A percentile compares a stretch with the other conserved stretches of the same genome.
Evolutionary conservation across 1,140 invertebrate genomes (phyloP).

Genomic region (Danaus melanippus): DNA sequence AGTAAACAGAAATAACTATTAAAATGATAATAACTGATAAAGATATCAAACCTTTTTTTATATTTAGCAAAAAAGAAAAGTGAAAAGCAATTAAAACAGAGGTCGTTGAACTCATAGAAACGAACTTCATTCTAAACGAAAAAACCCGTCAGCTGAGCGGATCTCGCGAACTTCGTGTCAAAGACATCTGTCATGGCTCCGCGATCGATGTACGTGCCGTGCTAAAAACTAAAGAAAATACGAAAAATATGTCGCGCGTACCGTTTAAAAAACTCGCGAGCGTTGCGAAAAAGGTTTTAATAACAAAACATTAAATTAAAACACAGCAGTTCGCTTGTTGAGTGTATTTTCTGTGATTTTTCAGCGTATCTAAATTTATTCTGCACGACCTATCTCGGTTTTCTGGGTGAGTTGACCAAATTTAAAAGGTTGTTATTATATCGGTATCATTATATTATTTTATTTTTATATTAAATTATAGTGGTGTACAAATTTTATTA

Average conservation of each 20-base stretch:
- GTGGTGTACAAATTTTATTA: conserved; percentile 24
- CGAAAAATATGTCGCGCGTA: conserved; percentile 55
- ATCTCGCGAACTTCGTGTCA: conserved; percentile 50
- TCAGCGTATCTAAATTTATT: conserved; percentile 65
- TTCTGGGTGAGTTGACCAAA: conserved; percentile 56
- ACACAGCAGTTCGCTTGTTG: conserved; percentile 30
- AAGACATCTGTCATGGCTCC: conserved; percentile 63
- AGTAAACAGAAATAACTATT: no score
- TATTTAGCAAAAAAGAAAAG: conserved; percentile 4
- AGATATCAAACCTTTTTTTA: conserved; percentile 1
- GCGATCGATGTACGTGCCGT: conserved; percentile 58
- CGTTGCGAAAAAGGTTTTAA: conserved; percentile 27
- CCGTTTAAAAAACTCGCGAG: conserved; percentile 32
- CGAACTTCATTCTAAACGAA: conserved; percentile 49
- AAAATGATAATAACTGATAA: no score
- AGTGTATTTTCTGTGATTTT: conserved; percentile 61
- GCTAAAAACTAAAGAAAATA: conserved; percentile 58
- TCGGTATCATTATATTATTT: conserved; percentile 12
- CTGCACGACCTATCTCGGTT: conserved; percentile 47
- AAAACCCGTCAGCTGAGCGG: conserved; percentile 63
- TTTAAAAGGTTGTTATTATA: conserved; percentile 24
- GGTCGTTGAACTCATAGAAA: conserved; percentile 40
- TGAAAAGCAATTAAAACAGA: conserved; percentile 20
- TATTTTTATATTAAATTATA: conserved; percentile 19
- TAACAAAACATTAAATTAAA: conserved; percentile 39